phyloP scores from a whole-genome alignment of 2,888 invertebrate species.

The Pemphredon lugubris region DNA sequence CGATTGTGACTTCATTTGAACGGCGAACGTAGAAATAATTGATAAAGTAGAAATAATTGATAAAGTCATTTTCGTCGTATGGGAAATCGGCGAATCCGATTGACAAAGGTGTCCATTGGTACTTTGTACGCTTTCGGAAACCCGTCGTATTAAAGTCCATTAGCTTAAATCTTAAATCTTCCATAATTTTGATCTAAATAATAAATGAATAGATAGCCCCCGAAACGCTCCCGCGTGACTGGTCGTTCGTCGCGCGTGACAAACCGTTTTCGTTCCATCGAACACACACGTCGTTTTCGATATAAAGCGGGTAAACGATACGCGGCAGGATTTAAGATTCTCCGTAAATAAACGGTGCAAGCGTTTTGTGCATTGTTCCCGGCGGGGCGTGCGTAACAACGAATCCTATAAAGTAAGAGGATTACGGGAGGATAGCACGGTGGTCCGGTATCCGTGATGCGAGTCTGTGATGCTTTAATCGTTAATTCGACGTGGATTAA shows the following conservation, averaged over 20 bases:
- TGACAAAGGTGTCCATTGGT: too few species aligned
- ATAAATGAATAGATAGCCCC: too few species aligned
- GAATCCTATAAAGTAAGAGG: conserved; percentile 46
- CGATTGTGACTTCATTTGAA: conserved; percentile 15
- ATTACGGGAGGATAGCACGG: conserved; percentile 31
- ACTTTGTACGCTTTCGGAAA: too few species aligned
- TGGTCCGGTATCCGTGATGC: conserved; percentile 24
- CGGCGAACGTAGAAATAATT: neutral
- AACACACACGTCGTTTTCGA: too few species aligned
- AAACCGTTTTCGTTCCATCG: too few species aligned
- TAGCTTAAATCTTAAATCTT: too few species aligned
- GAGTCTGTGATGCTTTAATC: conserved; percentile 56
- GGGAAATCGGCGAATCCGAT: too few species aligned
- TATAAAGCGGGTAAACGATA: too few species aligned
- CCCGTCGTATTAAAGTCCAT: too few species aligned
- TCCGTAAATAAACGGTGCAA: conserved; percentile 2
- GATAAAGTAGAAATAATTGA: neutral
- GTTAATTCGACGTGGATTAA: conserved; percentile 73
- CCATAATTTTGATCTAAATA: too few species aligned
- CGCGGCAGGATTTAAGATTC: neutral
- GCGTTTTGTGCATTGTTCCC: conserved; percentile 1
- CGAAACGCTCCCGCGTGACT: too few species aligned
- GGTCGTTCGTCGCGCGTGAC: too few species aligned
- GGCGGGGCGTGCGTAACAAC: conserved; percentile 31
- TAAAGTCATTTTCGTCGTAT: neutral